These are phyloP conservation scores for Smutsia gigantea DNA, from an alignment of 2,797 vertebrate genomes.

Conservation along the genomic window DNA sequence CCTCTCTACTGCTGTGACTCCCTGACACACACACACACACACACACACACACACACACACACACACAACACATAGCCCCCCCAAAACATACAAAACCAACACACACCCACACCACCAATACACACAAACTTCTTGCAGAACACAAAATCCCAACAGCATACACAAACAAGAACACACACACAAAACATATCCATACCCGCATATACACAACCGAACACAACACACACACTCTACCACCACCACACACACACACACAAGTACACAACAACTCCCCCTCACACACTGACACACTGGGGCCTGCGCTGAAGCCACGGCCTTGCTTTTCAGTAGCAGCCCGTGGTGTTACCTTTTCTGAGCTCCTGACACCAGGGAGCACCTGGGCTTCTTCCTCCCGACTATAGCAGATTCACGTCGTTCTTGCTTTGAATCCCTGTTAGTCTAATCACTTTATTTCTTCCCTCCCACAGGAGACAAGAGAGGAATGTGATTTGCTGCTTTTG, in stretches of 20 bases:
- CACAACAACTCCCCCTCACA: too few relatives aligned
- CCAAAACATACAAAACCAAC: not conserved
- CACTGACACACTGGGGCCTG: too few relatives aligned
- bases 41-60: not conserved
- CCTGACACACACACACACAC: not conserved
- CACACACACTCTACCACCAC: not conserved
- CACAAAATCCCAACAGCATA: too few relatives aligned
- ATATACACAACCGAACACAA: not conserved
- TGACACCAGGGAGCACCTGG: not conserved
- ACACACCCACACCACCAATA: not conserved
- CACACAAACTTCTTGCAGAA: too few relatives aligned
- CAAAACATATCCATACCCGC: not conserved
- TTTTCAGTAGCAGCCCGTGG: not conserved
- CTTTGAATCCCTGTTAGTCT: not conserved
- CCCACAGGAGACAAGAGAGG: slow-evolving; percentile 38
- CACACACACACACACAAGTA: not conserved
- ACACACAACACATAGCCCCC: not conserved
- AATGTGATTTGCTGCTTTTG: slow-evolving; percentile 54
- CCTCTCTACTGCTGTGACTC: not conserved
- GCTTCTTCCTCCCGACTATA: not conserved
- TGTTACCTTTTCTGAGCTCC: not conserved
- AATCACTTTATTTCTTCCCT: slow-evolving; percentile 48
- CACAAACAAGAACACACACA: not conserved
- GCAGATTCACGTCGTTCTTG: not conserved
- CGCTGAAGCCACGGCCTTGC: not conserved